Conservation (phyloP, 1,140 invertebrate species). For the Brachionus plicatilis region DNA sequence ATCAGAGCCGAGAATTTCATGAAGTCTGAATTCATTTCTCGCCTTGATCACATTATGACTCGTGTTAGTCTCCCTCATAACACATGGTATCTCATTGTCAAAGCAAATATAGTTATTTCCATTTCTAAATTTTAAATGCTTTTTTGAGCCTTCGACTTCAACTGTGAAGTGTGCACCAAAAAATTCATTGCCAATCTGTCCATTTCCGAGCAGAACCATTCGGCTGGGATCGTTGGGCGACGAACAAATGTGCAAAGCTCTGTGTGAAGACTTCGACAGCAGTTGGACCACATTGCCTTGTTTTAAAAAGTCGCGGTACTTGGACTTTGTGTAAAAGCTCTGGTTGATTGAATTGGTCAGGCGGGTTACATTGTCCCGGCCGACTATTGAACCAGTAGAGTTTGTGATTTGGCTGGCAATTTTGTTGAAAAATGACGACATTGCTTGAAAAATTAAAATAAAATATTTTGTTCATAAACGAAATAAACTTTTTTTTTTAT, state of each 20-base stretch:
- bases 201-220: conserved; percentile 21
- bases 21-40: conserved; percentile 29
- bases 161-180: neutral
- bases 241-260: conserved; percentile 5
- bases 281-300: conserved; percentile 14
- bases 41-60: neutral
- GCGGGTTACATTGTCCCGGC: conserved; percentile 3
- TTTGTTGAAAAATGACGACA: conserved; percentile 38
- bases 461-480: neutral
- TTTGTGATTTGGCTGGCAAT: conserved; percentile 12
- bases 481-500: neutral
- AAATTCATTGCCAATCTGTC: conserved; percentile 20
- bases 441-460: neutral
- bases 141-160: neutral
- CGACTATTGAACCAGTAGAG: neutral
- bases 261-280: neutral
- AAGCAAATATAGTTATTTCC: conserved; percentile 2
- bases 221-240: conserved; percentile 16
- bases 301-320: conserved; percentile 34
- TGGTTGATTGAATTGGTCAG: conserved; percentile 13
- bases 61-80: neutral
- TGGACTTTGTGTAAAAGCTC: neutral
- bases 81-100: conserved; percentile 30
- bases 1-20: conserved; percentile 32
- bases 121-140: conserved; percentile 30